A percentile compares a stretch with the other conserved stretches of the same genome.
These are phyloP conservation scores for Chrysopilus asiliformis DNA, from an alignment of 2,888 invertebrate species.

Conservation along the genomic window DNA sequence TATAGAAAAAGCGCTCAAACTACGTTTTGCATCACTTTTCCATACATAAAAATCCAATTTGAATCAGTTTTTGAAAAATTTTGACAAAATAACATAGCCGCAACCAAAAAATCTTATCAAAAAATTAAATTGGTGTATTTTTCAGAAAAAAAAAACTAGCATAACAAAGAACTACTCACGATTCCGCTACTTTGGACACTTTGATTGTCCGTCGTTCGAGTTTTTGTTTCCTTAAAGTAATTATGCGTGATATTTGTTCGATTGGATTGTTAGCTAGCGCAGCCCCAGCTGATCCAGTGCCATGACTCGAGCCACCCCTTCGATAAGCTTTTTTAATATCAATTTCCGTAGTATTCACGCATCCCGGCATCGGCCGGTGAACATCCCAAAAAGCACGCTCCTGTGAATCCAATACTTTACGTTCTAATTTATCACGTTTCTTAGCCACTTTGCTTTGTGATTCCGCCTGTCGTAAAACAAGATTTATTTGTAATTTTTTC, in stretches of 20 bases:
- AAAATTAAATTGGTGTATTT: neutral
- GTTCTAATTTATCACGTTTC: conserved; percentile 92
- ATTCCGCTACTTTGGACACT: conserved; percentile 87
- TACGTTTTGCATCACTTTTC: no score
- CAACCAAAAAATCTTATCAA: neutral
- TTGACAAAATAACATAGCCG: neutral
- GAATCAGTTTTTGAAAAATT: no score
- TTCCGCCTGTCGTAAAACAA: conserved; percentile 32
- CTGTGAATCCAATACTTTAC: conserved; percentile 97
- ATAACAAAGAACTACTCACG: conserved; percentile 49
- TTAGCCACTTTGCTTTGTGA: conserved; percentile 83
- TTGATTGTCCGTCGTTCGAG: conserved; percentile 79
- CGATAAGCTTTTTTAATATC: conserved; percentile 93
- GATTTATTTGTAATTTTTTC: neutral
- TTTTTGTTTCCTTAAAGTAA: conserved; percentile 58
- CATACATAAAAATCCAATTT: no score
- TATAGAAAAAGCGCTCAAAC: no score
- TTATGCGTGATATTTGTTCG: conserved; percentile 45
- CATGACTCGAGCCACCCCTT: conserved; percentile 35
- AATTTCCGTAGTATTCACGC: conserved; percentile 96
- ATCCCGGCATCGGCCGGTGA: conserved; percentile 97
- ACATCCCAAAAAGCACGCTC: conserved; percentile 99
- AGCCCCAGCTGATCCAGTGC: conserved; percentile 35
- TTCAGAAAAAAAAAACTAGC: no score
- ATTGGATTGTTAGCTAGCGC: conserved; percentile 35